Base-by-base conservation (phyloP, 2,888 invertebrate species). In the Drosophila niveifrons region DNA sequence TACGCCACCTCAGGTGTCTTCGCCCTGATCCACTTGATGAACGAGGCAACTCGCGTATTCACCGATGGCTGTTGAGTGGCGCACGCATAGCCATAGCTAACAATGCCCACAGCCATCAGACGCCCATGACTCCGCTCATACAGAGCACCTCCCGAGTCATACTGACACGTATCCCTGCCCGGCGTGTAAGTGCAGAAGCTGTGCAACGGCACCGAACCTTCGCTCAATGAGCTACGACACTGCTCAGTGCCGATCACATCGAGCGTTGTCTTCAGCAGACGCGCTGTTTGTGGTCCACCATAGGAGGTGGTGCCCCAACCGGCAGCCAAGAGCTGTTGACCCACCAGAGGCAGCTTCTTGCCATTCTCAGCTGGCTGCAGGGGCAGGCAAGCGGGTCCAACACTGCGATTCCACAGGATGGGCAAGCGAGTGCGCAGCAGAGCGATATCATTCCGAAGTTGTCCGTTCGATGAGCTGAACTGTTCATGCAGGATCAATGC, bases 381-480 rank as follows among this genome's bases (percentile, higher is more conserved):
- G 0, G 95, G 95, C 50, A 95, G 90, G 78, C 95, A 95, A 31
- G 92, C 94, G 0, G 95, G 95, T 0, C 94, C 94, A 6, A 95
- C 94, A 53, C 92, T 90, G 0, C 92, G 86, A 68, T 91, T 94
- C 88, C 93, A 95, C 6, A 63, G 61, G 1, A 95, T 94, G 0
- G 75, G 58, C 0, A 79, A 78, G 1, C 72, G 74, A 0, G 94
- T 93, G 67, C 91, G 91, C 0, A 95, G 70, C 4, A 95, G 39
- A 0, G 94, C 94, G 59, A 95, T 93, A 75, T 95, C 95, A 75
- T 94, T 93, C 23, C 88, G 76, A 4, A 90, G 67, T n/a, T 79
- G 78, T 0, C 66, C 71, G 10, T 82, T 73, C 0, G 73, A 52
- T 36, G 82, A 67, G 15, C 78, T 80, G 52, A 91, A 92, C 51